Conservation (phyloP, 2,113 vertebrate species). For the Siniperca chuatsi region DNA sequence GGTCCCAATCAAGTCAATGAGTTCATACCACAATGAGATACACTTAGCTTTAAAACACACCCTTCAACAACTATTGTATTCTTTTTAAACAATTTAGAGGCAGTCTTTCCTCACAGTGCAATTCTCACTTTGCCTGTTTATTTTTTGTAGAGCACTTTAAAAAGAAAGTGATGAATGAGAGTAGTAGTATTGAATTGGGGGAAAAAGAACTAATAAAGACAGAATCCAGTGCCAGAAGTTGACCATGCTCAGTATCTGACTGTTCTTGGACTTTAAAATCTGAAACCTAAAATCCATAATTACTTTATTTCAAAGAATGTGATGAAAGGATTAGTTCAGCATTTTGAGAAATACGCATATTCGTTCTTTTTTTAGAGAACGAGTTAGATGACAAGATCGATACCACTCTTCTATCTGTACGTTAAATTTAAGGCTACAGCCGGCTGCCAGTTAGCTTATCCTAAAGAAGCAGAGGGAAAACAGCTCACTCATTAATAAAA, state of each 20-base stretch:
- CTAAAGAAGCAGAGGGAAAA: background rate
- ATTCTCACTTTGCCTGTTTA: background rate
- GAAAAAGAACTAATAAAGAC: background rate
- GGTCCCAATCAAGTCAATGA: conserved; percentile 9
- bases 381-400: background rate
- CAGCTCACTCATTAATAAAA: background rate
- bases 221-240: background rate
- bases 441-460: background rate
- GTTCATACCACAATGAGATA: conserved; percentile 24
- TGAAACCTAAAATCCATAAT: background rate
- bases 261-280: background rate
- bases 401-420: background rate
- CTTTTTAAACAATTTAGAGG: background rate
- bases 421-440: background rate
- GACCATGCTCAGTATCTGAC: background rate
- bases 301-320: background rate
- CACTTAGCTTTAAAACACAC: conserved; percentile 6
- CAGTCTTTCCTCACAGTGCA: conserved; percentile 15
- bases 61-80: background rate
- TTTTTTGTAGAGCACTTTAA: conserved; percentile 2
- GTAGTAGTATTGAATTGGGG: background rate
- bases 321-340: background rate
- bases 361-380: too few relatives aligned
- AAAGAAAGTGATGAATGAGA: conserved; percentile 30
- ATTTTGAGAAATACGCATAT: background rate